Conservation (phyloP, 2,888 invertebrate genomes). For the Drosophila macrospina region DNA sequence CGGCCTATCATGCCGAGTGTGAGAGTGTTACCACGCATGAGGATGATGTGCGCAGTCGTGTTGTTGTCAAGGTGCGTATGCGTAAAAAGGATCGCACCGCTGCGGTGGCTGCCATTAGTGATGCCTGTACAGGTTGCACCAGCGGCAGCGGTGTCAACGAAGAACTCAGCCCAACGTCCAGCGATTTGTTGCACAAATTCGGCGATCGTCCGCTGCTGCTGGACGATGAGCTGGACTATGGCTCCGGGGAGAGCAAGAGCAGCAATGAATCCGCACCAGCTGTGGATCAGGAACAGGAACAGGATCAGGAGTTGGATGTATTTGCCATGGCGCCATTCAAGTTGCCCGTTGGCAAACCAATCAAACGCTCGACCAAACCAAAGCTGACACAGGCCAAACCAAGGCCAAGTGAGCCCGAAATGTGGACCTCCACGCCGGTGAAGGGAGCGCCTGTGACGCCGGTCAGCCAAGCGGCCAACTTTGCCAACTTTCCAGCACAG, state of each 20-base stretch:
- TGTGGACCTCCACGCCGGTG: slow-evolving; percentile 85
- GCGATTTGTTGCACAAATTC: slow-evolving; percentile 90
- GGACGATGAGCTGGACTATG: slow-evolving; percentile 91
- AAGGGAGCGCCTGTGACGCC: slow-evolving; percentile 56
- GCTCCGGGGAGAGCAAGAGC: slow-evolving; percentile 85
- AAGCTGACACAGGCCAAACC: slow-evolving; percentile 30
- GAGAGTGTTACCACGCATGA: slow-evolving; percentile 89
- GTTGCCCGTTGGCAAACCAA: slow-evolving; percentile 79
- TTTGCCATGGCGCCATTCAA: slow-evolving; percentile 90
- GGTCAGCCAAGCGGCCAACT: slow-evolving; percentile 51
- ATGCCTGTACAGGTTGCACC: slow-evolving; percentile 25
- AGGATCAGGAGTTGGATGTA: slow-evolving; percentile 87
- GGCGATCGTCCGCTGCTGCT: slow-evolving; percentile 91
- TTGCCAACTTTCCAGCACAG: slow-evolving; percentile 59
- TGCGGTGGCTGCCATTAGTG: slow-evolving; percentile 41
- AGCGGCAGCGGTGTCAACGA: slow-evolving; percentile 40
- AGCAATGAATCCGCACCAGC: slow-evolving; percentile 69
- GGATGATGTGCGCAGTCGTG: slow-evolving; percentile 87
- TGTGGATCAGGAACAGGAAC: background rate
- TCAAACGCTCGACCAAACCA: slow-evolving; percentile 66
- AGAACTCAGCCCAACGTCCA: slow-evolving; percentile 85
- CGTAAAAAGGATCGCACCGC: slow-evolving; percentile 85
- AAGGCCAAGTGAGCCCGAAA: slow-evolving; percentile 67
- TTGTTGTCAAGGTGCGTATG: slow-evolving; percentile 86
- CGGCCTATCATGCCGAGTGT: slow-evolving; percentile 90